A percentile compares a stretch with the other conserved stretches of the same genome.
Evolutionary conservation across 1,140 invertebrate genomes (phyloP).

Genomic region (Drosophila littoralis): DNA sequence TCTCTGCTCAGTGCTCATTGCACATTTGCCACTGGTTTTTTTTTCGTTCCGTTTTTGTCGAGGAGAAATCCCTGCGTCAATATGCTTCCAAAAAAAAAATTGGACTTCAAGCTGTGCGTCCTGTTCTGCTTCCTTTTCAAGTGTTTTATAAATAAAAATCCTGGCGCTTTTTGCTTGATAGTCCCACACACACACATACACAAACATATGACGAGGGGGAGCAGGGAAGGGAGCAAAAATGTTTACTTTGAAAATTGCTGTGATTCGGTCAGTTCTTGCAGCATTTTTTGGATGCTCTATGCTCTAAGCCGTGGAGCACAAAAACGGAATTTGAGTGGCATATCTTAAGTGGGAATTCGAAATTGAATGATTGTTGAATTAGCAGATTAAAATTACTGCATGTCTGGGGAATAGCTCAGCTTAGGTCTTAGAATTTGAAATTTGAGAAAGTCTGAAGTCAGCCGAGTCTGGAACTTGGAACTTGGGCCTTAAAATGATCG

Average conservation of each 20-base stretch:
- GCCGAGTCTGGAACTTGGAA: no score
- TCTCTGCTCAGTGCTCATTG: conserved; percentile 60
- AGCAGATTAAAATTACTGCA: conserved; percentile 69
- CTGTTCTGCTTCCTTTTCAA: conserved; percentile 64
- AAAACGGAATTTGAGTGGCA: conserved; percentile 46
- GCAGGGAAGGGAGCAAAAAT: conserved; percentile 23
- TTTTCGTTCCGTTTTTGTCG: conserved; percentile 27
- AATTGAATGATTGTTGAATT: conserved; percentile 77
- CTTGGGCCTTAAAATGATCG: no score
- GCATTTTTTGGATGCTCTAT: conserved; percentile 29
- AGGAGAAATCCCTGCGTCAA: conserved; percentile 68
- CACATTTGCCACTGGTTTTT: conserved; percentile 44
- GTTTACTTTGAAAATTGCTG: conserved; percentile 79
- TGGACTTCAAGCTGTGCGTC: conserved; percentile 29
- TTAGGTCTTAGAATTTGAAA: not conserved
- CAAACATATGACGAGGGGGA: not conserved
- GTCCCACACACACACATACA: conserved; percentile 9
- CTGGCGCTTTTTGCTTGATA: conserved; percentile 47
- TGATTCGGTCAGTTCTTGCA: conserved; percentile 67
- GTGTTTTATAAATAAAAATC: conserved; percentile 80
- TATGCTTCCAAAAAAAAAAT: conserved; percentile 44
- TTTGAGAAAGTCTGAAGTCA: not conserved
- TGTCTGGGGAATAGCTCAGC: not conserved
- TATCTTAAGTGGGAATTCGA: conserved; percentile 60
- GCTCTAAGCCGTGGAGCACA: conserved; percentile 28